A percentile compares a stretch with the other conserved stretches of the same genome.
These are phyloP conservation scores for Danio jaintianensis DNA, from an alignment of 2,797 vertebrate genomes.

Conservation along the genomic window DNA sequence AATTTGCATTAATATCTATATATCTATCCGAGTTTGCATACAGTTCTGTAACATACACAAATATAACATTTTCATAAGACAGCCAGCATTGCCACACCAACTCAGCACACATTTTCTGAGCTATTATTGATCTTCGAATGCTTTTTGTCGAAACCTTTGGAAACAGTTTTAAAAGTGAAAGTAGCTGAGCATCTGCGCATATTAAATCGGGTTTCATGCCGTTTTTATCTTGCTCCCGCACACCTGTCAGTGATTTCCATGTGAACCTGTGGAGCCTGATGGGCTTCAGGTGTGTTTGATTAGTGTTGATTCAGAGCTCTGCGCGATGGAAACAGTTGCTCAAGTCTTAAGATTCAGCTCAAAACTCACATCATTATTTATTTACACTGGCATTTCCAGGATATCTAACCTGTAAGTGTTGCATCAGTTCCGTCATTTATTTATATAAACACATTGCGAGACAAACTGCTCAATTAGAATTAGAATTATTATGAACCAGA, in stretches of 20 bases:
- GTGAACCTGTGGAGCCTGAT: constrained; percentile 3
- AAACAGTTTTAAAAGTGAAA: background rate
- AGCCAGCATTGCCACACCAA: background rate
- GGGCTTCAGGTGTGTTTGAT: constrained; percentile 11
- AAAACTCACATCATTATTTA: background rate
- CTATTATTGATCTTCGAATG: background rate
- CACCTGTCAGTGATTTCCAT: constrained; percentile 7
- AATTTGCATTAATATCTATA: too few relatives aligned
- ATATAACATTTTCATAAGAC: background rate
- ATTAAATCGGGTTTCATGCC: background rate
- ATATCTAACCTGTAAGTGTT: too few relatives aligned
- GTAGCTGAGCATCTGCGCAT: background rate
- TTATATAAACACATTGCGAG: too few relatives aligned
- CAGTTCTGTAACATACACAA: background rate
- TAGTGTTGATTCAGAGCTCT: background rate
- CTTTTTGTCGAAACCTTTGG: background rate
- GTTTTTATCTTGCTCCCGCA: background rate
- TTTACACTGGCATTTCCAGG: too few relatives aligned
- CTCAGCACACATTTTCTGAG: background rate
- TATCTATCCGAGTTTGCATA: too few relatives aligned
- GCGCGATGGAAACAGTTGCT: background rate
- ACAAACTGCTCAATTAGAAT: too few relatives aligned
- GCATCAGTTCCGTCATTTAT: too few relatives aligned
- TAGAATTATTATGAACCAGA: too few relatives aligned
- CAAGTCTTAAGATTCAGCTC: background rate